Percentiles rank a stretch among this genome's conserved stretches.
Conservation (phyloP, 2,113 vertebrate species). For the Butorides virescens region DNA sequence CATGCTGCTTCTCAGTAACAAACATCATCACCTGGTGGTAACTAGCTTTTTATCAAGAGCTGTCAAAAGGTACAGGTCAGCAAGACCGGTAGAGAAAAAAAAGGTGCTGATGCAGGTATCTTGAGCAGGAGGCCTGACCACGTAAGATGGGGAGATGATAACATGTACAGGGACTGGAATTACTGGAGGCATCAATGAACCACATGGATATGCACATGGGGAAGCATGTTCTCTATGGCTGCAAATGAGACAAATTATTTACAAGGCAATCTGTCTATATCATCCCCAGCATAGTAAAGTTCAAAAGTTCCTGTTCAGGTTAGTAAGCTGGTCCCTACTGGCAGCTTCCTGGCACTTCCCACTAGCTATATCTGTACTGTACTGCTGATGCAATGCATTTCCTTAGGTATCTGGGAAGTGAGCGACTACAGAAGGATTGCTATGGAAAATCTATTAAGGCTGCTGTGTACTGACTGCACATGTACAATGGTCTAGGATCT, state of each 20-base stretch:
- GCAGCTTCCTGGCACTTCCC: background rate
- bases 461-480: background rate
- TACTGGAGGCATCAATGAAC: background rate
- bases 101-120: background rate
- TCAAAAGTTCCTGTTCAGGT: background rate
- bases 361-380: background rate
- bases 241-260: background rate
- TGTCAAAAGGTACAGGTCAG: conserved; percentile 1
- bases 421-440: background rate
- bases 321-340: background rate
- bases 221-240: background rate
- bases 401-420: background rate
- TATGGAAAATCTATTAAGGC: background rate
- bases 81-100: background rate
- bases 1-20: background rate
- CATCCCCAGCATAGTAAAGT: background rate
- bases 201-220: background rate
- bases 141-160: background rate
- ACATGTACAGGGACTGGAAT: background rate
- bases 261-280: background rate
- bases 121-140: background rate
- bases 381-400: background rate
- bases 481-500: background rate
- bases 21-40: background rate
- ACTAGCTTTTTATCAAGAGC: background rate